Percentiles rank a stretch among this genome's conserved stretches.
Conservation (phyloP, 1,140 invertebrate genomes). For the Palaemon carinicauda region DNA sequence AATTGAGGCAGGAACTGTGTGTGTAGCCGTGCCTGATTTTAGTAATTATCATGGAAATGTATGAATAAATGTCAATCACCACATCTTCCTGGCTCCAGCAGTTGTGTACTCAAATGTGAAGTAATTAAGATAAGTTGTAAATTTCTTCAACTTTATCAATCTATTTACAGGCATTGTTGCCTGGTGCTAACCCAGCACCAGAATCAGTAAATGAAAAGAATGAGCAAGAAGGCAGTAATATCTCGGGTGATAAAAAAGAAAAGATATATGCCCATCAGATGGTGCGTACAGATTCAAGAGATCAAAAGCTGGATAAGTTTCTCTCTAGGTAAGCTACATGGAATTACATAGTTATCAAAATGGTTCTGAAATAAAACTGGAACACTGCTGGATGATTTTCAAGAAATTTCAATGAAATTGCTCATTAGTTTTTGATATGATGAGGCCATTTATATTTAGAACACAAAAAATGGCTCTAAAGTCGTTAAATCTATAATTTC, state of each 20-base stretch:
- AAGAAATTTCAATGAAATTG: background rate
- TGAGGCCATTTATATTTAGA: too few relatives aligned
- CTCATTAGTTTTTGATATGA: too few relatives aligned
- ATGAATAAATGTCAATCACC: too few relatives aligned
- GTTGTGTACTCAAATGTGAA: too few relatives aligned
- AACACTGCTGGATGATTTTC: background rate
- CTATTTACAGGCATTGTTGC: constrained; percentile 59
- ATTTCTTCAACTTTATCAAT: background rate
- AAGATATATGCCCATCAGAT: constrained; percentile 74
- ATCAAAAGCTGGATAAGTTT: constrained; percentile 91
- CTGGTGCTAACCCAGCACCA: background rate
- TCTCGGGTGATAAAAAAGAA: background rate
- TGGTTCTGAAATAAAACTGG: too few relatives aligned
- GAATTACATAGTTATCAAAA: background rate
- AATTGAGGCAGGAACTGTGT: too few relatives aligned
- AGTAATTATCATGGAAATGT: too few relatives aligned
- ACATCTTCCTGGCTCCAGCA: too few relatives aligned
- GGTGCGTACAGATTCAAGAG: constrained; percentile 82
- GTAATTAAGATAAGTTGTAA: too few relatives aligned
- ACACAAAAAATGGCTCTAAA: too few relatives aligned
- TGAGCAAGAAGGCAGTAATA: background rate
- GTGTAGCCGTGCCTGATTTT: too few relatives aligned
- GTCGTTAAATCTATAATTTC: too few relatives aligned
- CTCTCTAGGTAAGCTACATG: constrained; percentile 63
- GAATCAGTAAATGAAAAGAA: background rate